Evolutionary conservation across 2,797 vertebrate genomes (phyloP).

Genomic region (Gymnodraco acuticeps): DNA sequence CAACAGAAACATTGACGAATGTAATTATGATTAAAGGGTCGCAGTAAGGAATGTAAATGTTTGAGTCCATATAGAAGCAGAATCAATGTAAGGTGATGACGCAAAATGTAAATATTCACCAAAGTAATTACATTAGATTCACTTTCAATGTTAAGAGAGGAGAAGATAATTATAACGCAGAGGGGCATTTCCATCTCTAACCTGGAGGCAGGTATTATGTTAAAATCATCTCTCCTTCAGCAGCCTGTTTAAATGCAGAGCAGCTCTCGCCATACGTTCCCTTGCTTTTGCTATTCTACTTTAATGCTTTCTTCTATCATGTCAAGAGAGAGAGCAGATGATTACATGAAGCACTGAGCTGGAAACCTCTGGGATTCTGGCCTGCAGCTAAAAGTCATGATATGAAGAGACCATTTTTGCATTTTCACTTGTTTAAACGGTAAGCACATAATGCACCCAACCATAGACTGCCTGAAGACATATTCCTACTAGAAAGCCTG

Average conservation of each 20-base stretch:
- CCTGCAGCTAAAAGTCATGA: conserved; percentile 63
- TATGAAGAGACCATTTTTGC: conserved; percentile 53
- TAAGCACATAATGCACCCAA: conserved; percentile 30
- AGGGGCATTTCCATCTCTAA: conserved; percentile 36
- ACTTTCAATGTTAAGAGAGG: conserved; percentile 19
- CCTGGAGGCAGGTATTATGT: conserved; percentile 43
- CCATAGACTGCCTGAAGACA: conserved; percentile 22
- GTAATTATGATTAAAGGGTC: background rate
- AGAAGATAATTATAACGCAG: conserved; percentile 32
- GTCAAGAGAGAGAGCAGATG: conserved; percentile 50
- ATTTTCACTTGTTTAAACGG: conserved; percentile 57
- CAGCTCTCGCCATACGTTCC: conserved; percentile 40
- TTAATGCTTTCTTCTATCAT: conserved; percentile 57
- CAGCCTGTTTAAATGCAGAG: conserved; percentile 45
- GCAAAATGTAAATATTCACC: conserved; percentile 47
- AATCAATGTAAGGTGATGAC: conserved; percentile 9
- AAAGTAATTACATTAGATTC: conserved; percentile 30
- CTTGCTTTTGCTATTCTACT: conserved; percentile 42
- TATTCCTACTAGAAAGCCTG: conserved; percentile 17
- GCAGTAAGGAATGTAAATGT: background rate
- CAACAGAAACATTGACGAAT: too few relatives aligned
- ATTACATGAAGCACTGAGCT: conserved; percentile 65
- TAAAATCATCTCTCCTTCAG: conserved; percentile 31
- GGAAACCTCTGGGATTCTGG: conserved; percentile 68
- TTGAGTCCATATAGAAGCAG: conserved; percentile 2